Conservation (phyloP, 2,888 invertebrate species). For the Slavum lentiscoides region DNA sequence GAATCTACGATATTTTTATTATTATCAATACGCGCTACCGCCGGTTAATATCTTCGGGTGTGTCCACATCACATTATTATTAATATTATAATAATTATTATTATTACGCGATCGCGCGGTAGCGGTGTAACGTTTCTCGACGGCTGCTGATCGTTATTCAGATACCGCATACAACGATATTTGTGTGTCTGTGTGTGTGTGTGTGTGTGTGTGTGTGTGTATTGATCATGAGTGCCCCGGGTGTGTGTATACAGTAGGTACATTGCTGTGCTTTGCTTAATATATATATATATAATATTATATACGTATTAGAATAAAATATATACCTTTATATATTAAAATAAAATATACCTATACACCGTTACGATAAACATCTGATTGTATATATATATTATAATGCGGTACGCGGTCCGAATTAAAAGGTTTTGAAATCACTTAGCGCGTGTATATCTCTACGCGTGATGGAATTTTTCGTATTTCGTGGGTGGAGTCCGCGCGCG, state of each 20-base stretch:
- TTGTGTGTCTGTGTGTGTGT: neutral
- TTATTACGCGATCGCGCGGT: neutral
- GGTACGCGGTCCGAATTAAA: slow-evolving; percentile 41
- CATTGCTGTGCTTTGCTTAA: too few species aligned
- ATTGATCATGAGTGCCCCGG: too few species aligned
- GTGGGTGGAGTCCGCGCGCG: slow-evolving; percentile 31
- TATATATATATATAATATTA: too few species aligned
- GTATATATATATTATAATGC: too few species aligned
- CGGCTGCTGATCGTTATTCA: slow-evolving; percentile 23
- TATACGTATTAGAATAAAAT: too few species aligned
- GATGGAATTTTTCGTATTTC: slow-evolving; percentile 26
- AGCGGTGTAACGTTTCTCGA: slow-evolving; percentile 15
- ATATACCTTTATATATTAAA: too few species aligned
- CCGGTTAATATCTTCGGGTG: slow-evolving; percentile 5
- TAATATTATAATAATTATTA: too few species aligned
- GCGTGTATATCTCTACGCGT: neutral
- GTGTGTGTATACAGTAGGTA: neutral
- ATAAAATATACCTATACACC: neutral
- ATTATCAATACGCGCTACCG: neutral
- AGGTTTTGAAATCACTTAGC: slow-evolving; percentile 36
- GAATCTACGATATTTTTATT: neutral
- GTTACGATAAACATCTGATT: slow-evolving; percentile 32
- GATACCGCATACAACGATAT: neutral
- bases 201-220: neutral
- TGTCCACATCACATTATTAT: slow-evolving; percentile 10